Percentiles rank a stretch among this genome's conserved stretches.
Evolutionary conservation across 2,113 vertebrate genomes (phyloP).

Genomic region (Microcebus lehilahytsara): DNA sequence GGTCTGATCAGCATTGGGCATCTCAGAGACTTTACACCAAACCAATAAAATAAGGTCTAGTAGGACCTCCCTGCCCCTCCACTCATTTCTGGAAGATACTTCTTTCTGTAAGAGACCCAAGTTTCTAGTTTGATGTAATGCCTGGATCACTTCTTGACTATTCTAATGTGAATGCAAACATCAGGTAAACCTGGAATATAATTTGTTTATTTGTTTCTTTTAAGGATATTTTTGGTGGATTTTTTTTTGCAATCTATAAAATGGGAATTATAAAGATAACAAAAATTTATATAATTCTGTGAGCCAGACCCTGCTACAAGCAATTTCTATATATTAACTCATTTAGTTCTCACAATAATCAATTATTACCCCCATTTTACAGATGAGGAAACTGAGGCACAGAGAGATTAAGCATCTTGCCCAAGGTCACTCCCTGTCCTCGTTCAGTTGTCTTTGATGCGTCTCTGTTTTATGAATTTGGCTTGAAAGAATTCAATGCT

Average conservation of each 20-base stretch:
- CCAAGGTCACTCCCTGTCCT: neutral
- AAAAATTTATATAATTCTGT: neutral
- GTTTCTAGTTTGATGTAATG: neutral
- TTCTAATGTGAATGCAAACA: neutral
- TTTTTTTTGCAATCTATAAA: neutral
- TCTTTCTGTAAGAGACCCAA: neutral
- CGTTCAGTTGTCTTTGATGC: neutral
- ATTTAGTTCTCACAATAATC: neutral
- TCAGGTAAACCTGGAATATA: neutral
- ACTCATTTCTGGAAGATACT: neutral
- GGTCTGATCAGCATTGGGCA: neutral
- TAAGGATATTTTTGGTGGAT: neutral
- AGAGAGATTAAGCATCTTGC: neutral
- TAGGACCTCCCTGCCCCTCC: neutral
- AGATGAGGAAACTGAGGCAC: neutral
- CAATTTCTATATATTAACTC: neutral
- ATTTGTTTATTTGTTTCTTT: neutral
- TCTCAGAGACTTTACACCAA: neutral
- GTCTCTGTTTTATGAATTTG: slow-evolving; percentile 15
- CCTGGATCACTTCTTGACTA: neutral
- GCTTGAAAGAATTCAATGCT: neutral
- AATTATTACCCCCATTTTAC: neutral
- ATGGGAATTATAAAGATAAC: neutral
- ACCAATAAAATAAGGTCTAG: neutral
- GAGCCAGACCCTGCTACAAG: neutral